Evolutionary conservation across 23 tunicate genomes (phyloP), one percentile per base, ranked within the genome.

Genomic region (Ciona savignyi): DNA sequence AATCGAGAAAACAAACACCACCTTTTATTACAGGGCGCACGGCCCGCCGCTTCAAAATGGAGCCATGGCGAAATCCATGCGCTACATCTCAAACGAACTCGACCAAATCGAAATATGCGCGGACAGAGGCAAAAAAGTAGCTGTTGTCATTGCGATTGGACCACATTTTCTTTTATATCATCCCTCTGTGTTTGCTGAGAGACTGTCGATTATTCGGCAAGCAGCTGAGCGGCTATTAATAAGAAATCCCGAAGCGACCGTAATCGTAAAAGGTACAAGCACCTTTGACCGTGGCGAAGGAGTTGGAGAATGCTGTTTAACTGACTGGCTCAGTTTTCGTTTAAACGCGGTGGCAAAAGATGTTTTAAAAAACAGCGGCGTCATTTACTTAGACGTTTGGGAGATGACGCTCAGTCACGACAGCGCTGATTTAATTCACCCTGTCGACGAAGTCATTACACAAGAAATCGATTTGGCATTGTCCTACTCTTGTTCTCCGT

Each of bases 391-490:
- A 2, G 74, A 30, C 27, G 62, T 34, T 30, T 70, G 74, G 60
- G 74, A 70, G 56, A 70, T 70, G 74, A 68, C 74, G 25, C 2
- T 30, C 3, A 30, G 62, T 70, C 82, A 78, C 22, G 1, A 51
- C 60, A 68, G 82, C 65, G 48, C 51, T 22, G 82, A 78, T 42
- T 68, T 68, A 51, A 51, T 68, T 49, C 82, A 77, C 67, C 81
- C 81, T 4, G 81, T 66, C 6, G 29, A 66, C 11, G 29, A 67
- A 25, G 74, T 77, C 2, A 49, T 77, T 20, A 24, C 23, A 25
- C 67, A 67, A 26, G 72, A 77, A 77, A 35, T 77, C 25, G 81
- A 77, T 23, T 26, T 77, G 81, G 81, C 81, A 6, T 74, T 77
- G 35, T 77, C 81, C 15, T 77, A 67, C 49, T 27, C 74, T 2